Evolutionary conservation across 2,888 invertebrate genomes (phyloP).

Genomic region (Nebria salina): DNA sequence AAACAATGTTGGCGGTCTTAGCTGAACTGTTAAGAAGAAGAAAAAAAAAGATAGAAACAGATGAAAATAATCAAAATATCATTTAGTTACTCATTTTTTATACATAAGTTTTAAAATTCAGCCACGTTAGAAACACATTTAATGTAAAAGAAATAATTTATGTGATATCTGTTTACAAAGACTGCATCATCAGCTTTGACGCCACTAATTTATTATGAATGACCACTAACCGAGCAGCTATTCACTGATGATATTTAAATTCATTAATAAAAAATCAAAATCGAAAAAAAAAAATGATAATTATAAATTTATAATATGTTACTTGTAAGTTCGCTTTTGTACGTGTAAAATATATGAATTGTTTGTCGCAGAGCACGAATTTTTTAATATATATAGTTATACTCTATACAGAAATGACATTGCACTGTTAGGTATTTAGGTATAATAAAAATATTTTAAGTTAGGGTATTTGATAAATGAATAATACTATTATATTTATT

Average conservation of each 20-base stretch:
- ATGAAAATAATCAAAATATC: not conserved
- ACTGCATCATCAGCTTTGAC: constrained; percentile 42
- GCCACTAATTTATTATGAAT: constrained; percentile 31
- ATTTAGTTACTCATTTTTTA: constrained; percentile 16
- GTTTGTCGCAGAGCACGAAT: constrained; percentile 57
- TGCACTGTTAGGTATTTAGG: constrained; percentile 61
- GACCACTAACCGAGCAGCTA: constrained; percentile 30
- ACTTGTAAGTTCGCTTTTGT: constrained; percentile 55
- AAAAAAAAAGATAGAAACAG: not conserved
- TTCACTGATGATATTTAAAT: constrained; percentile 31
- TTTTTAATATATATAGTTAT: constrained; percentile 51
- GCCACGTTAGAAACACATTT: constrained; percentile 2
- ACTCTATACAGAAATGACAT: constrained; percentile 48
- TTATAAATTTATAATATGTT: constrained; percentile 38
- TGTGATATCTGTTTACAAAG: constrained; percentile 38
- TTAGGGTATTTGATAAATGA: constrained; percentile 43
- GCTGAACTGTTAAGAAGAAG: constrained; percentile 7
- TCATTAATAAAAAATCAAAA: constrained; percentile 41
- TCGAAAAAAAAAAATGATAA: constrained; percentile 32
- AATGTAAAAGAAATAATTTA: constrained; percentile 23
- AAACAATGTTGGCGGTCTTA: constrained; percentile 25
- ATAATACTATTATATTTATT: constrained; percentile 41
- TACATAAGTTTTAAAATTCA: constrained; percentile 8
- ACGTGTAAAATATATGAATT: constrained; percentile 57
- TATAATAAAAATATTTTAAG: constrained; percentile 51